Evolutionary conservation across 2,888 invertebrate species (phyloP), one percentile per base, ranked within the genome.

Genomic region (Eudasyphora cyanicolor): DNA sequence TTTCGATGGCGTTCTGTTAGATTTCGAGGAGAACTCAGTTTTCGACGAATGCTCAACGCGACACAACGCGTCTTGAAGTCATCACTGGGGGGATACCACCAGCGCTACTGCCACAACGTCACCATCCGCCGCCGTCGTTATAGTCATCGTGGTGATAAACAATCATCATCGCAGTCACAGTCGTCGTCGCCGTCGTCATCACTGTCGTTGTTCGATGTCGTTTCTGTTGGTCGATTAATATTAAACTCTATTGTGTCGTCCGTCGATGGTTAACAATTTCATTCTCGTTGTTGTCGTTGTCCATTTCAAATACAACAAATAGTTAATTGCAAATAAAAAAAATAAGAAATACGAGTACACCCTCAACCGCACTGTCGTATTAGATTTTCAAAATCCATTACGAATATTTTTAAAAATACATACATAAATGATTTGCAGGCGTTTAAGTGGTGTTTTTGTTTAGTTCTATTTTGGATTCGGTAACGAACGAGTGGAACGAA

Each of bases 21-120:
- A 24, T 14, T 42, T 38, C 57, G 60, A 76, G 80, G 49, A 70
- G 19, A 45, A 76, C 64, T 84, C 45, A 84, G 84, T 84, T 84
- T 73, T 12, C 71, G 81, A 79, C 76, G 45, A 73, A 73, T 69
- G 81, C 35, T 84, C 79, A 84, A 81, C 19, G 42, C 78, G 84
- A 69, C 64, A 76, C 51, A 84, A 84, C 67, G 67, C 67, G 84
- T 81, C 78, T 78, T 79, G 6, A 78, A 78, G 57, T 69, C 35
- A 21, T 70, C n/a, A 21, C 29, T n/a, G 54, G 19, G 17, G 7
- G 27, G 24, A 27, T 24, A 24, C 21, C 60, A 6, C 12, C n/a
- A 60, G n/a, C n/a, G n/a, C n/a, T n/a, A n/a, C n/a, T n/a, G n/a
- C n/a, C n/a, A n/a, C n/a, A n/a, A 21, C 45, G 45, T 42, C 21